These are phyloP conservation scores for Nomada lathburiana DNA, from an alignment of 2,888 invertebrate genomes.

Conservation along the genomic window DNA sequence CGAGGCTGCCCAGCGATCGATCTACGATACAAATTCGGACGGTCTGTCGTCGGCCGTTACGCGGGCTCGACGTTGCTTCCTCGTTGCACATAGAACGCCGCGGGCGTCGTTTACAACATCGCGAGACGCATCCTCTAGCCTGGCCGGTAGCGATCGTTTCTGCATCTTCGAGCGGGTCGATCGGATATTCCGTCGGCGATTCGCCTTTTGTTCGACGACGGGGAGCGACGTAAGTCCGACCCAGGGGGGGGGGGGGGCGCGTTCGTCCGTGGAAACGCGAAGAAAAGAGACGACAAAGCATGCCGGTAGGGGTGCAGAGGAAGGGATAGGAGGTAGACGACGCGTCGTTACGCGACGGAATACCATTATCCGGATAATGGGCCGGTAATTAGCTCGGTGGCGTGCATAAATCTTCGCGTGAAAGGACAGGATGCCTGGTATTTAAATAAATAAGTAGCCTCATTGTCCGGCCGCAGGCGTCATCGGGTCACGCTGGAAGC, in stretches of 20 bases:
- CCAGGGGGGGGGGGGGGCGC: constrained; percentile 22
- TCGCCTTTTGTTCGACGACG: constrained; percentile 60
- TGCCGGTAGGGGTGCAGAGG: constrained; percentile 12
- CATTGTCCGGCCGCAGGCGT: constrained; percentile 79
- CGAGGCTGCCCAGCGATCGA: too few relatives aligned
- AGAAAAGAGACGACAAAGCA: constrained; percentile 16
- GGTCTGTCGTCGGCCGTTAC: neutral
- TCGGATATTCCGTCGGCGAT: constrained; percentile 68
- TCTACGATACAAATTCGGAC: neutral
- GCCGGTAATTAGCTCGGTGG: constrained; percentile 83
- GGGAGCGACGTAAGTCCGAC: constrained; percentile 32
- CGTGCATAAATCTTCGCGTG: constrained; percentile 83
- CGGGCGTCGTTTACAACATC: neutral
- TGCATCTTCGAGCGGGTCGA: constrained; percentile 57
- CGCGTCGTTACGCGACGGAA: constrained; percentile 79
- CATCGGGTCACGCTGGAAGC: constrained; percentile 74
- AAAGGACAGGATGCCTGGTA: constrained; percentile 84
- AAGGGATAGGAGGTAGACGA: constrained; percentile 50
- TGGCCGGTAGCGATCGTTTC: constrained; percentile 16
- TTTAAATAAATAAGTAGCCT: constrained; percentile 84
- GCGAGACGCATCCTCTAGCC: constrained; percentile 16
- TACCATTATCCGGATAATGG: constrained; percentile 84
- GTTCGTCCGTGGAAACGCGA: constrained; percentile 14
- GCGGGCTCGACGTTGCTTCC: neutral
- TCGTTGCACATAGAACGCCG: neutral